These are phyloP conservation scores for Orthonyx spaldingii DNA, from an alignment of 2,113 vertebrate genomes.

Conservation along the genomic window DNA sequence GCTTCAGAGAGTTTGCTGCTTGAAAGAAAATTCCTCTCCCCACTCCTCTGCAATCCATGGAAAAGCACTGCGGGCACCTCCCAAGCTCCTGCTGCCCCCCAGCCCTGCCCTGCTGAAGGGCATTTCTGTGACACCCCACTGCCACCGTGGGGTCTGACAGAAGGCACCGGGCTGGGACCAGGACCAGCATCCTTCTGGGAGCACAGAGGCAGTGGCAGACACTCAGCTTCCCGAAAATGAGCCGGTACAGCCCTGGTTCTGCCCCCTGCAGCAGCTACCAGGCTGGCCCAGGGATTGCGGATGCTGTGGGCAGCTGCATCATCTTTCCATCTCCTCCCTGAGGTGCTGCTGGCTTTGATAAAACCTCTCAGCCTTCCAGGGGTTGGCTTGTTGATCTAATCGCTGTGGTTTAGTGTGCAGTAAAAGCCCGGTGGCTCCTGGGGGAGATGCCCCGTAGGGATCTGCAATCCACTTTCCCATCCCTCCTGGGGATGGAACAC, in stretches of 20 bases:
- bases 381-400: not conserved
- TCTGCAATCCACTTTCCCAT: not conserved
- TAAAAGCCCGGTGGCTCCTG: not conserved
- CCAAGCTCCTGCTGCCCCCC: not conserved
- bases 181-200: not conserved
- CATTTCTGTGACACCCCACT: not conserved
- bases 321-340: not conserved
- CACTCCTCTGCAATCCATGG: not conserved
- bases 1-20: not conserved
- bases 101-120: not conserved
- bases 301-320: not conserved
- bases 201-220: fast-evolving
- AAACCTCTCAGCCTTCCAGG: not conserved
- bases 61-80: not conserved
- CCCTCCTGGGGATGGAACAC: not conserved
- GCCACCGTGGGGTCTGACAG: not conserved
- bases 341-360: constrained; percentile 19
- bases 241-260: not conserved
- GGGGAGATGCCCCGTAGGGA: not conserved
- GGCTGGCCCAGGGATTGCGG: not conserved
- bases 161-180: fast-evolving
- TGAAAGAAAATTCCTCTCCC: not conserved
- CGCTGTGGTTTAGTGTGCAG: not conserved
- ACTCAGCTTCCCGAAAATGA: not conserved
- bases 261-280: not conserved